Evolutionary conservation across 2,113 vertebrate species (phyloP).

Genomic region (Gymnarchus niloticus): DNA sequence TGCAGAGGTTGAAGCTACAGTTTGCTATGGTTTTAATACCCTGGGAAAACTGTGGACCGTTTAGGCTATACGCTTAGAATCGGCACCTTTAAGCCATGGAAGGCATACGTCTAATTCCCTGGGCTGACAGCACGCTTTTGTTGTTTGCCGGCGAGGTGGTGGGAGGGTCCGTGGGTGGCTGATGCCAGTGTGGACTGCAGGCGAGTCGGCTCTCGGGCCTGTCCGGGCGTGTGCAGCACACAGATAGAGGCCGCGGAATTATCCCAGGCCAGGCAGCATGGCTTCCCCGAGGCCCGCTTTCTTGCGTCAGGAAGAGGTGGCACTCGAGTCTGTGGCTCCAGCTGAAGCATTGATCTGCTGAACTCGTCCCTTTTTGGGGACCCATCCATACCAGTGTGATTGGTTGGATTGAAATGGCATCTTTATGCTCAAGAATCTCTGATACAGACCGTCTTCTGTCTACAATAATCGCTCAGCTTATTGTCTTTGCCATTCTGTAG

Average conservation of each 20-base stretch:
- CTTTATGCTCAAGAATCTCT: too few relatives aligned
- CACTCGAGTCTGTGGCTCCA: background rate
- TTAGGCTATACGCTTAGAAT: background rate
- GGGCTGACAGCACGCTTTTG: background rate
- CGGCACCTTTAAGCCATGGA: background rate
- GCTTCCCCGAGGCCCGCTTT: background rate
- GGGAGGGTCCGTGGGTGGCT: background rate
- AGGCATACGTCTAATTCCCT: background rate
- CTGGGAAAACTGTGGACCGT: background rate
- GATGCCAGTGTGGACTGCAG: constrained; percentile 12
- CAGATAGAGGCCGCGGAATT: background rate
- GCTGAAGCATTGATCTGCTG: background rate
- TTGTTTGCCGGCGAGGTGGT: background rate
- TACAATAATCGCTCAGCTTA: too few relatives aligned
- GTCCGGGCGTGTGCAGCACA: background rate
- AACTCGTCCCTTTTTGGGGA: background rate
- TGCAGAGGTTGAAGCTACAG: background rate
- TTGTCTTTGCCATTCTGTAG: too few relatives aligned
- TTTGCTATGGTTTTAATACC: background rate
- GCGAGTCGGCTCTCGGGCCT: background rate
- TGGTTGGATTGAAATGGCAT: too few relatives aligned
- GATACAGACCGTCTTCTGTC: too few relatives aligned
- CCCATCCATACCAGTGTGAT: background rate
- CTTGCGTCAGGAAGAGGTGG: background rate
- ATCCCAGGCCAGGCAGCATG: background rate